Base-by-base conservation (phyloP, 2,888 invertebrate species). In the Scrobipalpa atriplicella region DNA sequence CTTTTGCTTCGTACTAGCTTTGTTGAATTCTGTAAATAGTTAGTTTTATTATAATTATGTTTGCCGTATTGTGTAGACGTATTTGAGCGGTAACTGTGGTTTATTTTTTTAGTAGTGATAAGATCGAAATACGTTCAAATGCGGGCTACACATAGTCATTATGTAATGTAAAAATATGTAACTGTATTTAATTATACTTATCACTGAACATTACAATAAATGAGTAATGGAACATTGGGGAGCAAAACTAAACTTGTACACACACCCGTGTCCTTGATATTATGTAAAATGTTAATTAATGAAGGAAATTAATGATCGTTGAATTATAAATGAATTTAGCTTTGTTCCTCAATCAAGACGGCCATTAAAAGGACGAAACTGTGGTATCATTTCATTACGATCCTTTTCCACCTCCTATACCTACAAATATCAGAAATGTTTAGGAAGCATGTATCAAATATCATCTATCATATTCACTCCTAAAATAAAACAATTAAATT, bases 321-420 rank as follows among this genome's bases (percentile, higher is more conserved):
- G 73, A 74, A 76, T 77, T 78, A 75, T 75, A 70, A 79, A 79
- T 75, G 67, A 69, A 54, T 83, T 88, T 89, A 88, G 89, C 81
- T 85, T 90, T 90, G 90, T 87, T 89, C 89, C 90, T 87, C 87
- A 90, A 90, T 83, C 65, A 71, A 78, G 78, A 75, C 68, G 69
- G 73, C 82, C 81, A 85, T 83, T 77, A 73, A 75, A 82, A 76
- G 61, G 65, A 69, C 29, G 62, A 67, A 68, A 68, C 67, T 71
- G 71, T 74, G 71, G 16, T 68, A n/a, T 63, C 36, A 52, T 52
- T 63, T 62, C 21, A 56, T 21, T 10, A 29, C 21, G n/a, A 62
- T 21, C 41, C 43, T n/a, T 16, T 54, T 11, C 18, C 21, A 43
- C 6, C 13, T n/a, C 43, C n/a, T 43, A 43, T n/a, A n/a, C n/a